Evolutionary conservation across 2,113 vertebrate species (phyloP), one percentile per base, ranked within the genome.

Genomic region (Furnarius figulus): DNA sequence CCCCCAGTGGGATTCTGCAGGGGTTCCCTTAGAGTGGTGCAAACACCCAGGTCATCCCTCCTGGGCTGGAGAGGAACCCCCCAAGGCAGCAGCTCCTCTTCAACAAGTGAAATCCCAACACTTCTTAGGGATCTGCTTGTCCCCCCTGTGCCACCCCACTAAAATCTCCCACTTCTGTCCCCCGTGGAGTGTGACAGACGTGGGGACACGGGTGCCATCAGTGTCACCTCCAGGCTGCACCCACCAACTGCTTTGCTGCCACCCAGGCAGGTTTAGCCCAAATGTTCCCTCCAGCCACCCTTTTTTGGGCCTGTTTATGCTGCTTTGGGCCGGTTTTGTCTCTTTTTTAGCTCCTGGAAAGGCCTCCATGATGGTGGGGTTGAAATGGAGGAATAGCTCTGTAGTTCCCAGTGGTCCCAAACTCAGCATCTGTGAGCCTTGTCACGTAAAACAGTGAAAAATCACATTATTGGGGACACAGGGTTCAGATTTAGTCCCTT

Each of bases 351-450:
- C 24, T 61, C 37, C 10, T 12, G 8, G 53, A 53, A 80, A 80
- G 62, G 27, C 9, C 17, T 46, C 23, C 0, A 1, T 61, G 40
- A 9, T 3, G 31, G 21, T 19, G 37, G 19, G 11, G 24, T 28
- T 11, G 52, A 67, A 68, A 53, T 10, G 0, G 10, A 46, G 46
- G 40, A 50, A 50, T 3, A 61, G 12, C 11, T 52, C 47, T 62
- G 77, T 5, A 3, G 58, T 59, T 53, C 47, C 37, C 39, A 35
- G 12, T 1, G 2, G 47, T 53, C 9, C 47, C 27, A 56, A 30
- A 37, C 31, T 14, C 9, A 1, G 47, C 33, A 80, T 11, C 74
- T 1, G 0, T 14, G 4, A 1, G 17, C 3, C 0, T 2, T 65
- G 47, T n/a, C 15, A 3, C 1, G 7, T 14, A 44, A 44, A 90